Conservation (phyloP, 1,140 invertebrate genomes). For the Pygmarrhopalites habei region DNA sequence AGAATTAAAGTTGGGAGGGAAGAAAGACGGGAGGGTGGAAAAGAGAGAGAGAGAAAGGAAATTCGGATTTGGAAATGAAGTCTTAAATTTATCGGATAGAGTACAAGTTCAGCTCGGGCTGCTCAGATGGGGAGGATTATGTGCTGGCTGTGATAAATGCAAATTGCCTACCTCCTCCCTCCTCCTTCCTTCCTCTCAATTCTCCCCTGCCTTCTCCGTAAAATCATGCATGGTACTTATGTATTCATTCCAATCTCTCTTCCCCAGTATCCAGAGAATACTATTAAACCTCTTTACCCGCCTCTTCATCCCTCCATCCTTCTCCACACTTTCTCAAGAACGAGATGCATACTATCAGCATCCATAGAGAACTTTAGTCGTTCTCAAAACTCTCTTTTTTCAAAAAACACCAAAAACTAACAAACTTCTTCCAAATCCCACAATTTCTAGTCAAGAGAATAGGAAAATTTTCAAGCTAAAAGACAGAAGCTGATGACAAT, state of each 20-base stretch:
- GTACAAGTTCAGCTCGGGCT: slow-evolving; percentile 16
- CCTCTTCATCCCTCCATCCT: background rate
- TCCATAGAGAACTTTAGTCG: background rate
- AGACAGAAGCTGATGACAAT: background rate
- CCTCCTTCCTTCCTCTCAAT: background rate
- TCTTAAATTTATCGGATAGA: slow-evolving; percentile 29
- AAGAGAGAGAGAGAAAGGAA: background rate
- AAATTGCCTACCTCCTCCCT: slow-evolving; percentile 23
- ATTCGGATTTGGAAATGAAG: slow-evolving; percentile 22
- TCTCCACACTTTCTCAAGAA: no score
- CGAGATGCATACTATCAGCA: no score
- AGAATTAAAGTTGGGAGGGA: no score
- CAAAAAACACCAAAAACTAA: no score
- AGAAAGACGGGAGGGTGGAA: background rate
- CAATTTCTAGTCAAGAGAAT: no score
- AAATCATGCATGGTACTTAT: background rate
- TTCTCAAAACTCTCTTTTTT: no score
- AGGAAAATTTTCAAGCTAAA: no score
- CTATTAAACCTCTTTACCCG: background rate
- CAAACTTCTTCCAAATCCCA: no score
- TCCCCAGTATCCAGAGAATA: background rate
- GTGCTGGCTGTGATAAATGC: slow-evolving; percentile 32
- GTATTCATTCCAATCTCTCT: background rate
- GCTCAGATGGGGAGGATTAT: slow-evolving; percentile 21
- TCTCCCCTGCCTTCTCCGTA: background rate